A percentile compares a stretch with the other conserved stretches of the same genome.
These are phyloP conservation scores for Aleiodes leptofemur DNA, from an alignment of 2,888 invertebrate species.

Conservation along the genomic window DNA sequence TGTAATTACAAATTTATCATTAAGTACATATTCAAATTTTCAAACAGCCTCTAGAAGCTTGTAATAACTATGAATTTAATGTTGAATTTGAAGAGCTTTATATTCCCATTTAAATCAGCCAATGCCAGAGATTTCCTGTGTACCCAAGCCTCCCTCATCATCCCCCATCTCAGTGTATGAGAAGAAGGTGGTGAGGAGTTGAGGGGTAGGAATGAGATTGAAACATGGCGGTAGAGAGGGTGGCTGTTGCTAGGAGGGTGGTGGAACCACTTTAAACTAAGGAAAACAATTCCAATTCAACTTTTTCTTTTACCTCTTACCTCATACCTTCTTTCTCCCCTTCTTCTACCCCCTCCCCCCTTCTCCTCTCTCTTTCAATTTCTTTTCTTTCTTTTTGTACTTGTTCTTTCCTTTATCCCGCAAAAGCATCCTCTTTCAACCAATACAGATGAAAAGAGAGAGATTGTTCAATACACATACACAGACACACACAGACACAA, in stretches of 20 bases:
- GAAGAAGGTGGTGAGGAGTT: conserved; percentile 9
- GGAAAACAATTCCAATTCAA: conserved; percentile 69
- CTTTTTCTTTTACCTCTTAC: conserved; percentile 59
- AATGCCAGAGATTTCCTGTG: conserved; percentile 53
- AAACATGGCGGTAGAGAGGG: conserved; percentile 56
- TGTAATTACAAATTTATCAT: conserved; percentile 10
- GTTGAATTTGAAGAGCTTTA: conserved; percentile 49
- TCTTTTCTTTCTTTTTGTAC: conserved; percentile 31
- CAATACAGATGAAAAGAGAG: conserved; percentile 8
- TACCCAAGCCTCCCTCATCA: background rate
- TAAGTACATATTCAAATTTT: conserved; percentile 16
- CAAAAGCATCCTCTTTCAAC: conserved; percentile 22
- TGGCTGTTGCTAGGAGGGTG: conserved; percentile 37
- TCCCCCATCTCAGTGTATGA: background rate
- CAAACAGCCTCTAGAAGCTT: background rate
- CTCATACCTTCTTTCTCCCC: conserved; percentile 29
- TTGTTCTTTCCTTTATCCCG: conserved; percentile 36
- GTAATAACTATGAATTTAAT: background rate
- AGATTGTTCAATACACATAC: conserved; percentile 26
- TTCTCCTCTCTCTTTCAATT: conserved; percentile 5
- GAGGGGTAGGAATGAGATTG: conserved; percentile 54
- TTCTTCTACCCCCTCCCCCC: background rate
- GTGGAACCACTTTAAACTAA: conserved; percentile 66
- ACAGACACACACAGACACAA: background rate
- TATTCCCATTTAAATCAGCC: conserved; percentile 60